These are phyloP conservation scores for Dastarcus helophoroides DNA, from an alignment of 2,888 invertebrate genomes.

Conservation along the genomic window DNA sequence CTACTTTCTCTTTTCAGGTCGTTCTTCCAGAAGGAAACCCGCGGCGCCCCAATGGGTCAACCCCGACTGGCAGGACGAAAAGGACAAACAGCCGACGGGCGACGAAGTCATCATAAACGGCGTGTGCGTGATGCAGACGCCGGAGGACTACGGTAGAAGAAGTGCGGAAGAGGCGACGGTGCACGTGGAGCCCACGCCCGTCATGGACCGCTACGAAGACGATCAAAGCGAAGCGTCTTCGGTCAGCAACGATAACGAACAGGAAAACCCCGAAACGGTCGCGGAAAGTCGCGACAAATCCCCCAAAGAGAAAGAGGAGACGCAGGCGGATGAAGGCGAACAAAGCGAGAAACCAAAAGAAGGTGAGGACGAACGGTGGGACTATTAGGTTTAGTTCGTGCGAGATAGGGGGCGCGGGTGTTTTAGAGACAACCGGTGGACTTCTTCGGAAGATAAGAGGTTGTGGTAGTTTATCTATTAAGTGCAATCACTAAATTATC, in stretches of 20 bases:
- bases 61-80: constrained; percentile 76
- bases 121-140: constrained; percentile 83
- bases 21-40: constrained; percentile 75
- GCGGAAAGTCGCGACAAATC: constrained; percentile 14
- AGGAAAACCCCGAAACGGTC: constrained; percentile 17
- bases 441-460: constrained; percentile 12
- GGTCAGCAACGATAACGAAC: constrained; percentile 20
- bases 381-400: constrained; percentile 36
- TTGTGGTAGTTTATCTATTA: constrained; percentile 13
- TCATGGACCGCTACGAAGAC: constrained; percentile 49
- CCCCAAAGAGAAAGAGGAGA: constrained; percentile 19
- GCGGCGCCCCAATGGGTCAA: constrained; percentile 97
- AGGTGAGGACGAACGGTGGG: constrained; percentile 52
- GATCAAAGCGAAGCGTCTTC: constrained; percentile 39
- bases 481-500: constrained; percentile 31
- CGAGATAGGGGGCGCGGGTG: constrained; percentile 19
- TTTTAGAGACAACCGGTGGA: constrained; percentile 7
- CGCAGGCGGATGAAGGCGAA: constrained; percentile 24
- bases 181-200: constrained; percentile 65
- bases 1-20: no score
- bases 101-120: constrained; percentile 88
- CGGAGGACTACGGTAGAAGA: constrained; percentile 50
- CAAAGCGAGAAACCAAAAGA: constrained; percentile 43
- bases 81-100: constrained; percentile 43
- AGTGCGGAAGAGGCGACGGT: constrained; percentile 60